Evolutionary conservation across 1,140 invertebrate species (phyloP).

Genomic region (Parapsyche elsis): DNA sequence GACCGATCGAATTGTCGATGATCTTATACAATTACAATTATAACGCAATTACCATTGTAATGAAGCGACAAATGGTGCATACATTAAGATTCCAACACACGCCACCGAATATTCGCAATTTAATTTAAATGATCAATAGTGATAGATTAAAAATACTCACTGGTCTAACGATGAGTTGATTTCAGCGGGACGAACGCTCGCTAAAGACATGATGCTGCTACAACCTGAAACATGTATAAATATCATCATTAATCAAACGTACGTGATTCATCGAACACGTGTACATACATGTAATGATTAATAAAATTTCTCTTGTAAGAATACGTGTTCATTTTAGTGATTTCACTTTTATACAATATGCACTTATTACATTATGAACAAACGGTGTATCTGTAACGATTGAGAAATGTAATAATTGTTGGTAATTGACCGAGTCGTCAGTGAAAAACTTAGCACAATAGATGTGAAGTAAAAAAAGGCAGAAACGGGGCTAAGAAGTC

Average conservation of each 20-base stretch:
- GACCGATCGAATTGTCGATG: no score
- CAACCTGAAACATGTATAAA: slow-evolving; percentile 29
- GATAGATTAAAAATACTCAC: slow-evolving; percentile 40
- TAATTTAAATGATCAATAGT: not conserved
- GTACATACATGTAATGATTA: not conserved
- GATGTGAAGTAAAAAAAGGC: not conserved
- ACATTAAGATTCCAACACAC: no score
- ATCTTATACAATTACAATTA: no score
- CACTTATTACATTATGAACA: not conserved
- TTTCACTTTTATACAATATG: slow-evolving; percentile 17
- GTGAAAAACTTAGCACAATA: not conserved
- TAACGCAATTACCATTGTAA: no score
- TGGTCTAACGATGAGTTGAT: slow-evolving; percentile 51
- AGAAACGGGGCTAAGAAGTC: slow-evolving; percentile 17
- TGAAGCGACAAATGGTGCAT: no score
- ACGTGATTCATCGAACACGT: not conserved
- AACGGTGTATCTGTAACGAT: not conserved
- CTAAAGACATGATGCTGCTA: slow-evolving; percentile 44
- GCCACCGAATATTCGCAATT: no score
- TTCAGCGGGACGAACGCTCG: slow-evolving; percentile 50
- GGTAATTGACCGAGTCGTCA: not conserved
- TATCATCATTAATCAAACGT: slow-evolving; percentile 5
- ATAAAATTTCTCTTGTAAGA: not conserved
- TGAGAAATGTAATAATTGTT: not conserved
- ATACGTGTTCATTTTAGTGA: not conserved